Base-by-base conservation (phyloP, 35 echinoderm and acorn worm species). In the Eucidaris tribuloides region DNA sequence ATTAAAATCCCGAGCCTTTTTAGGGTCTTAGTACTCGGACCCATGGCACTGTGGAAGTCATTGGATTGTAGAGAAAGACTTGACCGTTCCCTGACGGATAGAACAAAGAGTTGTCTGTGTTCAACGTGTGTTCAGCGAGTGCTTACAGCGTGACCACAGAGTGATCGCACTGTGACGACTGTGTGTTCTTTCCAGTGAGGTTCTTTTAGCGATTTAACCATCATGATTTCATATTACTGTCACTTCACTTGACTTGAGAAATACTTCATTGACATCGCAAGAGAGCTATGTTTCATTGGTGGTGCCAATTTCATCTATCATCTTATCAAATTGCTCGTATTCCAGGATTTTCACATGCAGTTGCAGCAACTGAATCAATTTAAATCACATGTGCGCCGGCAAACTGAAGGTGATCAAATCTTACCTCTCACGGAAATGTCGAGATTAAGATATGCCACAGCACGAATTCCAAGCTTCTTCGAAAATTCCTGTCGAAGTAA, bases 401-500 rank as follows among this genome's bases (percentile, higher is more conserved):
- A 5, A 7, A 9, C 23, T 20, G 9, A 15, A 13, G 46, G 22
- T 32, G 30, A 81, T 27, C 0, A 1, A 3, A 45, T 64, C 91
- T 43, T 40, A 96, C 93, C 94, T 37, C 43, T 46, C 25, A 97
- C 79, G 57, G 94, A 58, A 20, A 97, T 77, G 60, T 97, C 94
- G n/a, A 91, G 25, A 32, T 97, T 97, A 6, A 97, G 71, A 58
- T 97, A 97, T 5, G 89, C 84, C 1, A 97, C 85, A 19, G 89
- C 85, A 46, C 94, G 45, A 24, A 78, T 81, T 28, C 79, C 89
- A 36, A 97, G 81, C 7, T 84, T 89, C 49, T 94, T 89, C 4
- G 91, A 70, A 59, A 84, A 89, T 84, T 94, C 91, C 91, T 94
- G n/a, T n/a, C n/a, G n/a, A n/a, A n/a, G n/a, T n/a, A n/a, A n/a